Evolutionary conservation across 1,140 invertebrate species (phyloP).

Genomic region (Apis dorsata): DNA sequence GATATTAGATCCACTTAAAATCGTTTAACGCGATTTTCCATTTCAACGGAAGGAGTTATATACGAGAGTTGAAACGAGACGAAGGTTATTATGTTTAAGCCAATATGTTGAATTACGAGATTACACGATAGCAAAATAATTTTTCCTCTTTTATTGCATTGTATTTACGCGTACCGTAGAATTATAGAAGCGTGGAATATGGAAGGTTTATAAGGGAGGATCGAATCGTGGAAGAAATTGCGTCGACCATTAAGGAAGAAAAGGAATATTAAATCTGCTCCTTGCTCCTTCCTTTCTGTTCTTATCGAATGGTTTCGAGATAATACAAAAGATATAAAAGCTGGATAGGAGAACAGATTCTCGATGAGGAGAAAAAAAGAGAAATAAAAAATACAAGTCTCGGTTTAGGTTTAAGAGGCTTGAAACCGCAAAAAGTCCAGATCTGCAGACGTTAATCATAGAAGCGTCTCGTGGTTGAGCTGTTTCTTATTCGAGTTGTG

Average conservation of each 20-base stretch:
- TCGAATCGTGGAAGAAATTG: not conserved
- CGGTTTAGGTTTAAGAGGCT: conserved; percentile 12
- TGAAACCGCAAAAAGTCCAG: not conserved
- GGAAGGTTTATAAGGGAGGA: not conserved
- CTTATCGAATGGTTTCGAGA: not conserved
- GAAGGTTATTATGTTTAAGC: conserved; percentile 39
- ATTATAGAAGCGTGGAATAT: not conserved
- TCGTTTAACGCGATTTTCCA: conserved; percentile 54
- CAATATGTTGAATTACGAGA: not conserved
- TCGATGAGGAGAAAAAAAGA: not conserved
- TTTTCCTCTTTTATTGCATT: too few relatives aligned
- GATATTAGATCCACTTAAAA: conserved; percentile 59
- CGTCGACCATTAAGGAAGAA: not conserved
- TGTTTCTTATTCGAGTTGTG: conserved; percentile 23
- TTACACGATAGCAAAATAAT: not conserved
- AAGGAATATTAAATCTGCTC: not conserved
- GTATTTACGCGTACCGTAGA: not conserved
- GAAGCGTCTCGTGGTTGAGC: not conserved
- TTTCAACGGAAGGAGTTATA: conserved; percentile 36
- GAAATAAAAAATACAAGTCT: not conserved
- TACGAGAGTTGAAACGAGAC: not conserved
- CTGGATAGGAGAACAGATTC: not conserved
- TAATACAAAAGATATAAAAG: not conserved
- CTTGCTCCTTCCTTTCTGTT: not conserved
- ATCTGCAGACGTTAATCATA: not conserved